Evolutionary conservation across 2,888 invertebrate genomes (phyloP).

Genomic region (Steromphala cineraria): DNA sequence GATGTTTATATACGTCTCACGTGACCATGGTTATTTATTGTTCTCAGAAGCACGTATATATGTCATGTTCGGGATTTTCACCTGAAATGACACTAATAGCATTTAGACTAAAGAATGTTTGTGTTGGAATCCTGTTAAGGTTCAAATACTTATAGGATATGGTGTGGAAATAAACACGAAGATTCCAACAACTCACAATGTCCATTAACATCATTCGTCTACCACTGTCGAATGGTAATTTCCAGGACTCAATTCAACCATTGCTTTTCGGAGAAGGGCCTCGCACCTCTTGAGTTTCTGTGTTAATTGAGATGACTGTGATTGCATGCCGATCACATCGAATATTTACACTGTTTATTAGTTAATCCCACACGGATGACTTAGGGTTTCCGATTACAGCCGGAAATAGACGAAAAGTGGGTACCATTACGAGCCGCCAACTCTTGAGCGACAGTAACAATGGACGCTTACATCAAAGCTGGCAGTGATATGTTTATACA

Average conservation of each 20-base stretch:
- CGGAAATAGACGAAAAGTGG: neutral
- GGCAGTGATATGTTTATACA: neutral
- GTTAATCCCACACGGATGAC: neutral
- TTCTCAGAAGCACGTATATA: too few relatives aligned
- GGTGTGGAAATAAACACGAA: too few relatives aligned
- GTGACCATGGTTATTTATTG: too few relatives aligned
- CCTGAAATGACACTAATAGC: too few relatives aligned
- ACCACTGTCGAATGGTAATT: too few relatives aligned
- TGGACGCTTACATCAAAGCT: neutral
- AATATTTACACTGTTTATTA: neutral
- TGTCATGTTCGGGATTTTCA: too few relatives aligned
- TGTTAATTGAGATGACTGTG: constrained; percentile 11
- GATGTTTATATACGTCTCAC: too few relatives aligned
- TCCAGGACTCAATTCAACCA: neutral
- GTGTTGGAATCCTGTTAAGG: too few relatives aligned
- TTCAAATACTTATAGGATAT: too few relatives aligned
- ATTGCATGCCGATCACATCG: constrained; percentile 3
- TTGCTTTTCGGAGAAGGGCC: neutral
- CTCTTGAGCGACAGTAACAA: neutral
- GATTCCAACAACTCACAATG: too few relatives aligned
- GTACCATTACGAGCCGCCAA: neutral
- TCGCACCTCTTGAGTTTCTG: neutral
- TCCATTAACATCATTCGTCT: too few relatives aligned
- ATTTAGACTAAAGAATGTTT: too few relatives aligned
- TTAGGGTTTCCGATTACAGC: neutral